These are phyloP conservation scores for Morus bassanus DNA, from an alignment of 2,797 vertebrate species.

Conservation along the genomic window DNA sequence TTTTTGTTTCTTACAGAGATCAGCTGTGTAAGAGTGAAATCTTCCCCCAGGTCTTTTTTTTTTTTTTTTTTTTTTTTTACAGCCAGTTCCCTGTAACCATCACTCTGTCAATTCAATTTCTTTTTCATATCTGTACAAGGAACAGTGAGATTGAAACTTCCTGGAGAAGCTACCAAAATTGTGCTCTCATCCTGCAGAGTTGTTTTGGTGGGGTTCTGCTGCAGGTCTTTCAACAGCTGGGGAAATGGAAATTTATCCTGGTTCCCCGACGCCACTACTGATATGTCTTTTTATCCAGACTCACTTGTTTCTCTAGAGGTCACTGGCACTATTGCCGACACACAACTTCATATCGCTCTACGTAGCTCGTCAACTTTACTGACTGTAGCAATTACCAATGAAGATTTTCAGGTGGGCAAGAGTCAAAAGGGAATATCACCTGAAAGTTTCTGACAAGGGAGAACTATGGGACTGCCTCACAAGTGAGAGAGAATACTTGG, in stretches of 20 bases:
- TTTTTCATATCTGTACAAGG: not conserved
- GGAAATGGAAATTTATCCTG: not conserved
- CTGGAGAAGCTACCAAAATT: not conserved
- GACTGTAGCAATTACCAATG: not conserved
- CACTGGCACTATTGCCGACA: not conserved
- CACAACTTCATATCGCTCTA: not conserved
- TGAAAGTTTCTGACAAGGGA: not conserved
- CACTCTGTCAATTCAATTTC: not conserved
- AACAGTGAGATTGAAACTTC: not conserved
- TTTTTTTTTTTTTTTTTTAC: not conserved
- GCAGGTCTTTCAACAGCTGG: not conserved
- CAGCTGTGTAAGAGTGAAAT: not conserved
- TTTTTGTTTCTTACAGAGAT: not conserved
- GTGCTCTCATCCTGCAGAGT: not conserved
- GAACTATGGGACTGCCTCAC: not conserved
- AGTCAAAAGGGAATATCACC: not conserved
- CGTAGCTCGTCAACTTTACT: not conserved
- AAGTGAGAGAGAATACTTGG: not conserved
- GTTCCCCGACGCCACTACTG: not conserved
- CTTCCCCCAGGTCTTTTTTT: rapidly evolving
- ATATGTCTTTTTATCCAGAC: not conserved
- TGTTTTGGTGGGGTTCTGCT: not conserved
- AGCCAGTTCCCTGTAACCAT: not conserved
- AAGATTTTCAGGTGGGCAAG: not conserved
- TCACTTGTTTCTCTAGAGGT: not conserved